phyloP scores from a whole-genome alignment of 2,888 invertebrate genomes.

The Pegoplata infirma region DNA sequence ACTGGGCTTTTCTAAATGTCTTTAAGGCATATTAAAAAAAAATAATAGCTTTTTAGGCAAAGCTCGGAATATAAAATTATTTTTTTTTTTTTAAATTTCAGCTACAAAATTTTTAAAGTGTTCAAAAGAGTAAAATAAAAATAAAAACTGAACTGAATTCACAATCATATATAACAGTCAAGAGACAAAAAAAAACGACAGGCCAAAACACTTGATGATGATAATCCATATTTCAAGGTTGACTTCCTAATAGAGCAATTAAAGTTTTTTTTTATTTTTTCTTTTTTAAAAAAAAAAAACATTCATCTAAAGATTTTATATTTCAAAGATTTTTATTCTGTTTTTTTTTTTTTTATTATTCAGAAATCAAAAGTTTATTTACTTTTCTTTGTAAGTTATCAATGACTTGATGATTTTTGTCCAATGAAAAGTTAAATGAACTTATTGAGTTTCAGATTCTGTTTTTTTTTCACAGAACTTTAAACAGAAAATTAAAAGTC shows the following conservation, averaged over 20 bases:
- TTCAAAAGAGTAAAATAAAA: not conserved
- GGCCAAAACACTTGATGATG: constrained; percentile 16
- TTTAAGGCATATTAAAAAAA: too few species aligned
- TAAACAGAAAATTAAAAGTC: not conserved
- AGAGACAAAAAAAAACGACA: not conserved
- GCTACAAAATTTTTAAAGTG: not conserved
- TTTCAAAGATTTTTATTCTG: not conserved
- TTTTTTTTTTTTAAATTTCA: not conserved
- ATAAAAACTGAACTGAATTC: not conserved
- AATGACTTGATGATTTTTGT: constrained; percentile 19
- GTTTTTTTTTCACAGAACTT: not conserved
- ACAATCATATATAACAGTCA: not conserved
- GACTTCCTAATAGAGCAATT: constrained; percentile 37
- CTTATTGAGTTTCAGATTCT: not conserved
- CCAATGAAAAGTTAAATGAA: constrained; percentile 7
- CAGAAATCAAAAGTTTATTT: constrained; percentile 2
- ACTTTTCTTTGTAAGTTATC: constrained; percentile 24
- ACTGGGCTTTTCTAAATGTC: too few species aligned
- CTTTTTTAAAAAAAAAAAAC: too few species aligned
- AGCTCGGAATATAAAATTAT: too few species aligned
- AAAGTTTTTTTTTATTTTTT: constrained; percentile 8
- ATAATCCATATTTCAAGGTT: constrained; percentile 51
- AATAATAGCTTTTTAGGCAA: too few species aligned
- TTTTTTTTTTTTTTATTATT: too few species aligned
- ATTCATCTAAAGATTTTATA: not conserved